Evolutionary conservation across 2,888 invertebrate genomes (phyloP).

Genomic region (Zygothrica quintamaculata): DNA sequence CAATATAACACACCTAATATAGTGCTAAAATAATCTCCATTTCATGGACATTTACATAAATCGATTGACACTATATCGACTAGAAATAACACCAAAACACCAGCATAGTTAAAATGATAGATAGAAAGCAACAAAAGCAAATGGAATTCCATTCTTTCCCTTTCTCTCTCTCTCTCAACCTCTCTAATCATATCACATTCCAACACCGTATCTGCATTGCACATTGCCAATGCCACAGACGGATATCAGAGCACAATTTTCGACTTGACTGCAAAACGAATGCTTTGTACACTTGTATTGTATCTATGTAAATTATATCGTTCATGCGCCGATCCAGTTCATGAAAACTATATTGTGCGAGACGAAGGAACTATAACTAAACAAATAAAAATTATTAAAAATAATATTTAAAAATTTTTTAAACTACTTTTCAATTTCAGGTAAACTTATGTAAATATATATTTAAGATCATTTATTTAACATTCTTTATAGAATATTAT

Average conservation of each 20-base stretch:
- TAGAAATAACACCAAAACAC: constrained; percentile 14
- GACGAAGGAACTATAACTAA: too few relatives aligned
- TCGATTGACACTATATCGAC: constrained; percentile 44
- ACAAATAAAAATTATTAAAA: too few relatives aligned
- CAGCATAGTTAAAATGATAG: constrained; percentile 24
- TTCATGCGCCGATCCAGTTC: background rate
- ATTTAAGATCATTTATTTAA: too few relatives aligned
- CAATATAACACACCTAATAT: constrained; percentile 56
- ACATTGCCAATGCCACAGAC: constrained; percentile 28
- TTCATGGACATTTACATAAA: constrained; percentile 53
- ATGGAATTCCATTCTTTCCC: constrained; percentile 63
- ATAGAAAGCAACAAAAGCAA: constrained; percentile 33
- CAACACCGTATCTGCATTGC: constrained; percentile 31
- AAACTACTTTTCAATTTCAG: too few relatives aligned
- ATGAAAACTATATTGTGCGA: too few relatives aligned
- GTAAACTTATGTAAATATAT: too few relatives aligned
- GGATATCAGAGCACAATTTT: constrained; percentile 37
- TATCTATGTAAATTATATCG: too few relatives aligned
- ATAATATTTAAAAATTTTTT: too few relatives aligned
- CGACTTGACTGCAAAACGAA: constrained; percentile 13
- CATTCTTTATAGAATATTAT: too few relatives aligned
- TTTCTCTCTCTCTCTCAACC: too few relatives aligned
- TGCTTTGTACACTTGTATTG: too few relatives aligned
- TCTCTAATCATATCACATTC: constrained; percentile 69
- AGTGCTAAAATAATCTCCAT: constrained; percentile 10